These are phyloP conservation scores for Castor canadensis DNA, from an alignment of 2,113 vertebrate species.

Conservation along the genomic window DNA sequence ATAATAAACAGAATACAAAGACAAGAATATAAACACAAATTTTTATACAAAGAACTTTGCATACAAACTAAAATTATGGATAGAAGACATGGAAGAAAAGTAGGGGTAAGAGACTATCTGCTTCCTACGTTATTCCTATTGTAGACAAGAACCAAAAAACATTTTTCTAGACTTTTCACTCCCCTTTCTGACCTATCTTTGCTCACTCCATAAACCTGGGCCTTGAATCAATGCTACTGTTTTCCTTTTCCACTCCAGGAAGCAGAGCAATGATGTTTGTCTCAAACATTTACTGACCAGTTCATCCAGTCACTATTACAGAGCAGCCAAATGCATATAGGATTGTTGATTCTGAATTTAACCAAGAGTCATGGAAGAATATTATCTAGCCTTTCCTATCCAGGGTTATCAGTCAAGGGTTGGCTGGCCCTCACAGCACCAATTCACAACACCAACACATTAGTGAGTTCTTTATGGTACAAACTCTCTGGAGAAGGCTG, in stretches of 20 bases:
- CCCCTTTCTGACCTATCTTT: neutral
- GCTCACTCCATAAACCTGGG: neutral
- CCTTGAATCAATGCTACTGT: neutral
- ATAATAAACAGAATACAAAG: neutral
- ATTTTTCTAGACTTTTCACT: neutral
- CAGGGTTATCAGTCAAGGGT: neutral
- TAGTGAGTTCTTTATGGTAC: too few species aligned
- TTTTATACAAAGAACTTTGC: neutral
- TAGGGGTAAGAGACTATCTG: neutral
- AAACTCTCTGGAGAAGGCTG: neutral
- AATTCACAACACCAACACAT: neutral
- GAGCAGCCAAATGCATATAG: neutral
- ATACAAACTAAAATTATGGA: neutral
- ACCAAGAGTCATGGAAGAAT: conserved; percentile 28
- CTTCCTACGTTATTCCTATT: neutral
- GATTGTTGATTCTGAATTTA: neutral
- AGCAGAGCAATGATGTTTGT: neutral
- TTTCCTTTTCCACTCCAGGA: neutral
- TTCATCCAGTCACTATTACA: neutral
- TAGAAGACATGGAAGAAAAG: neutral
- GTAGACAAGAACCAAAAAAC: neutral
- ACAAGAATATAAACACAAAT: neutral
- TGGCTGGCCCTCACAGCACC: neutral
- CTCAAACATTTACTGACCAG: neutral
- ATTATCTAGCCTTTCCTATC: conserved; percentile 51